A percentile compares a stretch with the other conserved stretches of the same genome.
These are phyloP conservation scores for Pseudoatta argentina DNA, from an alignment of 1,140 invertebrate genomes.

Conservation along the genomic window DNA sequence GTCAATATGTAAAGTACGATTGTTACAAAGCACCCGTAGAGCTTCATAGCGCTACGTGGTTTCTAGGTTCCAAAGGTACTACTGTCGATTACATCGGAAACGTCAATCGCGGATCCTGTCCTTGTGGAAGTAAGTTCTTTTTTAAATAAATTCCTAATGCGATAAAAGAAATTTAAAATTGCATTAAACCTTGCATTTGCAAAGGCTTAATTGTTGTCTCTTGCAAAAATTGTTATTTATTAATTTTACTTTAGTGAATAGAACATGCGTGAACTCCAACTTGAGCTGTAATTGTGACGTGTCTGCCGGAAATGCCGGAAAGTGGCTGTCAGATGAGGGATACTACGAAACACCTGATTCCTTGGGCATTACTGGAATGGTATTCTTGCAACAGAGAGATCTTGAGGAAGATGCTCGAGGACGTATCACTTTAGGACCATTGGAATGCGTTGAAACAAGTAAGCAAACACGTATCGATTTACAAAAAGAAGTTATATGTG, in stretches of 20 bases:
- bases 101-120: conserved; percentile 90
- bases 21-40: conserved; percentile 95
- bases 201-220: neutral
- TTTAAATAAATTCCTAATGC: conserved; percentile 37
- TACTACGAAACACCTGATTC: conserved; percentile 92
- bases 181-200: neutral
- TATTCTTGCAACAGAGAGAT: conserved; percentile 94
- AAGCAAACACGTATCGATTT: conserved; percentile 80
- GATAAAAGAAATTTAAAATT: neutral
- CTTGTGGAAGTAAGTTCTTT: conserved; percentile 89
- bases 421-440: conserved; percentile 94
- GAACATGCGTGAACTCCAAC: conserved; percentile 92
- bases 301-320: conserved; percentile 93
- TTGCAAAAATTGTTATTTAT: neutral
- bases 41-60: conserved; percentile 96
- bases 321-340: conserved; percentile 96
- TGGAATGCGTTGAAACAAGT: conserved; percentile 98
- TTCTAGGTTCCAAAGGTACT: conserved; percentile 92
- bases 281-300: conserved; percentile 95
- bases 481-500: neutral
- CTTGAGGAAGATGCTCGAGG: conserved; percentile 93
- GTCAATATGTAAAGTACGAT: conserved; percentile 96
- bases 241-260: conserved; percentile 87
- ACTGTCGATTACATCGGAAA: conserved; percentile 95
- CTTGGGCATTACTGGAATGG: conserved; percentile 95